Percentiles rank a stretch among this genome's conserved stretches.
These are phyloP conservation scores for Lophochroa leadbeateri DNA, from an alignment of 2,113 vertebrate genomes.

Conservation along the genomic window DNA sequence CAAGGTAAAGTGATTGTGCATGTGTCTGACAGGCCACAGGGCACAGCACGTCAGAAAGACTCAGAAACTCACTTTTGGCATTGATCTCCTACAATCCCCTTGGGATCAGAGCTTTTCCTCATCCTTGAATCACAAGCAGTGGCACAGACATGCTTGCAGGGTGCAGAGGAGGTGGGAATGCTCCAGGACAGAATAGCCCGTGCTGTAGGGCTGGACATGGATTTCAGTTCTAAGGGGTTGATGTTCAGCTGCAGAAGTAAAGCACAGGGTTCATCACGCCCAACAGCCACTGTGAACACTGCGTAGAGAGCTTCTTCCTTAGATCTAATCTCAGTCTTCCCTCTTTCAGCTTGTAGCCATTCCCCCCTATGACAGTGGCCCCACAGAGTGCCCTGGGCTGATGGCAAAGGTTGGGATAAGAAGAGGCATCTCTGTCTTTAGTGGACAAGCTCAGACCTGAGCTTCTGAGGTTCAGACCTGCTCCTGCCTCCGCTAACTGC, in stretches of 20 bases:
- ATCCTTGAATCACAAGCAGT: neutral
- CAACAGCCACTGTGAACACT: rapidly evolving
- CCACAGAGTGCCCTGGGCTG: neutral
- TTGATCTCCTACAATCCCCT: neutral
- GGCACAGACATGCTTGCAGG: neutral
- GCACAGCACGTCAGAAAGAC: neutral
- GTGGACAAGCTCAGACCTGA: neutral
- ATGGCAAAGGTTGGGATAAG: neutral
- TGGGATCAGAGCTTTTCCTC: neutral
- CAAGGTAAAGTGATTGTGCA: neutral
- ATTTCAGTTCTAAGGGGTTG: neutral
- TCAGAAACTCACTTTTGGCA: neutral
- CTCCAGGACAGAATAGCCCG: neutral
- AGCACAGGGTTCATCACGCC: neutral
- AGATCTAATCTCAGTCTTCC: neutral
- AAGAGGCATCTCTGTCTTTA: neutral
- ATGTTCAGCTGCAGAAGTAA: neutral
- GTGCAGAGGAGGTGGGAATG: neutral
- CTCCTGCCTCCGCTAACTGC: neutral
- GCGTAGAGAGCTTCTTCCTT: neutral
- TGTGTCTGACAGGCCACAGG: neutral
- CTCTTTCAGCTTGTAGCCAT: neutral
- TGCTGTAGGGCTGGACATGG: neutral
- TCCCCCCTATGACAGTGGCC: neutral
- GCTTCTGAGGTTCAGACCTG: neutral